These are phyloP conservation scores for Diabrotica balteata DNA, from an alignment of 2,888 invertebrate species.

Conservation along the genomic window DNA sequence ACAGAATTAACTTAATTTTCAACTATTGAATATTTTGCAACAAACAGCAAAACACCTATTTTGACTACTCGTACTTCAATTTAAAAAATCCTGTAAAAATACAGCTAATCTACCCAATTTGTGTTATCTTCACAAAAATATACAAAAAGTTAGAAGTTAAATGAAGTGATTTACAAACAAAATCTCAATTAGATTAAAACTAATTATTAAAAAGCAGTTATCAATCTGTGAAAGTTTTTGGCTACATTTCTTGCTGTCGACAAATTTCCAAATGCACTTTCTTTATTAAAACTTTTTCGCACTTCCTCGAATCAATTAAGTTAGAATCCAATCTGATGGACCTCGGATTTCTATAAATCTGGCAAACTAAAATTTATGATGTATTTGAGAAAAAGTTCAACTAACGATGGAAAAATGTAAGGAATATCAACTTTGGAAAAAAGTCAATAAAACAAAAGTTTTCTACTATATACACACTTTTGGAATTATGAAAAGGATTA, in stretches of 20 bases:
- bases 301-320: slow-evolving; percentile 20
- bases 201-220: slow-evolving; percentile 24
- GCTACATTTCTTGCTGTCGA: slow-evolving; percentile 3
- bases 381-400: slow-evolving; percentile 15
- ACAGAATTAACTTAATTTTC: too few species aligned
- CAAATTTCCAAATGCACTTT: slow-evolving; percentile 25
- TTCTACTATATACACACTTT: neutral
- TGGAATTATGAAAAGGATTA: too few species aligned
- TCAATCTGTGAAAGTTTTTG: slow-evolving; percentile 18
- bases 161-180: slow-evolving; percentile 3
- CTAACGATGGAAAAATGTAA: neutral
- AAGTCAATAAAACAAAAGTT: slow-evolving; percentile 21
- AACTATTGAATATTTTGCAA: too few species aligned
- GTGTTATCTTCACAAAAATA: too few species aligned
- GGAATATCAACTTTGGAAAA: slow-evolving; percentile 12
- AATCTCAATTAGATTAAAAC: slow-evolving; percentile 11
- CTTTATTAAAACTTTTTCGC: slow-evolving; percentile 28
- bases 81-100: too few species aligned
- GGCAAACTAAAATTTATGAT: slow-evolving; percentile 25
- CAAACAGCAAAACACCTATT: too few species aligned
- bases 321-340: slow-evolving; percentile 22
- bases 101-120: too few species aligned
- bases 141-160: neutral
- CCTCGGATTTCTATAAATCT: slow-evolving; percentile 21
- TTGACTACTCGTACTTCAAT: too few species aligned